Evolutionary conservation across 2,797 vertebrate genomes (phyloP), one percentile per base, ranked within the genome.

Genomic region (Aeoliscus strigatus): DNA sequence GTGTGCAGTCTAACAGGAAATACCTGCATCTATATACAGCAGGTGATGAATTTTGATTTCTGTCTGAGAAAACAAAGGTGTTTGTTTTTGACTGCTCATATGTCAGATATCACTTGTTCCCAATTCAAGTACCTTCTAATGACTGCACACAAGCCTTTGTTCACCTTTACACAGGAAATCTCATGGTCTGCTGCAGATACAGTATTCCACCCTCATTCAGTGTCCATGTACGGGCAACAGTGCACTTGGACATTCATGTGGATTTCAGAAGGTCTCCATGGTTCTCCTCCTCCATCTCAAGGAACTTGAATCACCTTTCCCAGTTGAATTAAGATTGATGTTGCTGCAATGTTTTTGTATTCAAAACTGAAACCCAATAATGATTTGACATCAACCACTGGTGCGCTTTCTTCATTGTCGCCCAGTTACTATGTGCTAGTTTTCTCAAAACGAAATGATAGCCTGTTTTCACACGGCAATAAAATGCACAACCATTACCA

Each of bases 211-310:
- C 35, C 35, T 56, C 36, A 40, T 40, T 59, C 17, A 54, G 31
- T 55, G 38, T 51, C 75, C 63, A 66, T 73, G 14, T 69, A 66
- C 24, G 72, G 61, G 45, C 66, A 52, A 33, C 24, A 46, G 18
- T 30, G 18, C 30, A 28, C 43, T 35, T 18, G 5, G 24, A 45
- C 2, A 16, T 43, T 50, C 35, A 44, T 51, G 5, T 34, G 42
- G 39, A 45, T 62, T 66, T 43, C n/a, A 60, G n/a, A 47, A 53
- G 17, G 26, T 34, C 33, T 34, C 31, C 17, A 7, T 3, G 14
- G 27, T n/a, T 27, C 26, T 57, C 39, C 30, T n/a, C 36, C 24
- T 48, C 43, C 25, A 44, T 52, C 54, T 57, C 55, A 60, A 36
- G 53, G 38, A 58, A 36, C 34, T 61, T 54, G 37, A 52, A 61